A percentile compares a stretch with the other conserved stretches of the same genome.
These are phyloP conservation scores for Ophion obscuratus DNA, from an alignment of 2,888 invertebrate species.

Conservation along the genomic window DNA sequence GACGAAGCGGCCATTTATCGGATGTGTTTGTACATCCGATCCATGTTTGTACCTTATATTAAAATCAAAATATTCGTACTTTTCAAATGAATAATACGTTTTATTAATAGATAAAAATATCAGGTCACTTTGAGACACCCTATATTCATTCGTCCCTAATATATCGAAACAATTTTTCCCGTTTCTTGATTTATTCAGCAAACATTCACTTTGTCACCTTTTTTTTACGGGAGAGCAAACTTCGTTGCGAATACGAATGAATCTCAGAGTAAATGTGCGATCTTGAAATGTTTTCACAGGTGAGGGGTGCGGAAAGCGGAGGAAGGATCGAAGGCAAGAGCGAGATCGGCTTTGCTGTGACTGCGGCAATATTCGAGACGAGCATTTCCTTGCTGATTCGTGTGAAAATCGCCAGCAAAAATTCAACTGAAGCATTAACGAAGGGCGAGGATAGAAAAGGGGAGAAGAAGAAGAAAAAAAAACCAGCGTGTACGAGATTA, in stretches of 20 bases:
- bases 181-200: too few relatives aligned
- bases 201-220: too few relatives aligned
- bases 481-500: constrained; percentile 16
- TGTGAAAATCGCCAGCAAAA: constrained; percentile 17
- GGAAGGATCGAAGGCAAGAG: not conserved
- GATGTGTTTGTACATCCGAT: too few relatives aligned
- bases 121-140: too few relatives aligned
- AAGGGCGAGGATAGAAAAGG: not conserved
- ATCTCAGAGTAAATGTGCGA: not conserved
- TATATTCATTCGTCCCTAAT: too few relatives aligned
- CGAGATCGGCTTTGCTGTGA: constrained; percentile 4
- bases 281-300: not conserved
- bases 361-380: not conserved
- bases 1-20: too few relatives aligned
- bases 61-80: too few relatives aligned
- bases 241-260: not conserved
- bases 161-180: too few relatives aligned
- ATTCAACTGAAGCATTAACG: constrained; percentile 7
- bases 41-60: too few relatives aligned
- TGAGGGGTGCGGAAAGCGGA: not conserved
- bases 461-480: constrained; percentile 9
- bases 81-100: too few relatives aligned
- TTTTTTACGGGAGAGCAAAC: too few relatives aligned
- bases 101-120: too few relatives aligned
- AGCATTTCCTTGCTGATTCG: constrained; percentile 8